A percentile compares a stretch with the other conserved stretches of the same genome.
phyloP scores from a whole-genome alignment of 1,140 invertebrate species.

The Samia ricini region DNA sequence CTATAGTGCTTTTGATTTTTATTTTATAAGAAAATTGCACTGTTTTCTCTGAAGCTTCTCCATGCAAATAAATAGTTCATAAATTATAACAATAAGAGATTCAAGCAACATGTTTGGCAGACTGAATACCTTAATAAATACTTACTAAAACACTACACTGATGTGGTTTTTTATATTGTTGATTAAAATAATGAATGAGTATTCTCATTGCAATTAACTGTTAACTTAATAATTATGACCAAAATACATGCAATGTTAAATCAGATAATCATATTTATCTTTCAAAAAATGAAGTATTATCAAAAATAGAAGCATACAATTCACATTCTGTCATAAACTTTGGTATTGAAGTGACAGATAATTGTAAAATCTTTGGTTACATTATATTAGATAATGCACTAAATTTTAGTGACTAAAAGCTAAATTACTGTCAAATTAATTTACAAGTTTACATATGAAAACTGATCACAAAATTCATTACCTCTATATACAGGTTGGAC shows the following conservation, averaged over 20 bases:
- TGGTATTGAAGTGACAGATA: conserved; percentile 10
- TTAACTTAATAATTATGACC: background rate
- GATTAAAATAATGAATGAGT: conserved; percentile 1
- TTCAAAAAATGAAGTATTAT: conserved; percentile 24
- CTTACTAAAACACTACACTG: conserved; percentile 21
- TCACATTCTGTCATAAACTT: conserved; percentile 11
- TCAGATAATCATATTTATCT: conserved; percentile 1
- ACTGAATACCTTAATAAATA: conserved; percentile 55
- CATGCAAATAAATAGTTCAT: conserved; percentile 72
- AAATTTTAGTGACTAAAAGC: no score
- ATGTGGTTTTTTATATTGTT: background rate
- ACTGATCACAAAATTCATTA: background rate
- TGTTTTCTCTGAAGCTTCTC: conserved; percentile 61
- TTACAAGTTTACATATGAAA: conserved; percentile 4
- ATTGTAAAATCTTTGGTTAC: conserved; percentile 34
- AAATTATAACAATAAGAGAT: conserved; percentile 49
- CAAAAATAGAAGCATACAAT: conserved; percentile 26
- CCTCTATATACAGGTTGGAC: background rate
- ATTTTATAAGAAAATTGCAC: conserved; percentile 48
- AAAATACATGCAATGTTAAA: background rate
- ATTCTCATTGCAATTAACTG: background rate
- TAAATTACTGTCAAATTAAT: conserved; percentile 1
- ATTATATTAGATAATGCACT: conserved; percentile 28
- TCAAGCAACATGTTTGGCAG: conserved; percentile 73
- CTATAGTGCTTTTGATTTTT: conserved; percentile 6